Base-by-base conservation (phyloP, 1,140 invertebrate genomes). In the Tetramorium simillimum region DNA sequence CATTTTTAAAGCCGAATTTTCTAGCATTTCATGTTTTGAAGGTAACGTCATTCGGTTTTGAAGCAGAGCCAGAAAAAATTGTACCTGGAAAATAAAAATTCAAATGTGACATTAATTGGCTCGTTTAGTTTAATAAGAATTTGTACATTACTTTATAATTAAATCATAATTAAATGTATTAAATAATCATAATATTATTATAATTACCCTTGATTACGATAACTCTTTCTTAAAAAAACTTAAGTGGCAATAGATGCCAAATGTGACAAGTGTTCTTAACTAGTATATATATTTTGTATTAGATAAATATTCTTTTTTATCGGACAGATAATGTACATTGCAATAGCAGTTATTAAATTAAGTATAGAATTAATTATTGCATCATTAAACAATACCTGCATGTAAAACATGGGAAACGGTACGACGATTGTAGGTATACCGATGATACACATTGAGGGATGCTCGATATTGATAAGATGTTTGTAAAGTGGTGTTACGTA, bases 401-500 rank as follows among this genome's bases (percentile, higher is more conserved):
- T 94, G 88, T 98, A 96, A 94, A 97, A 97, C 90, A 97, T 94
- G 21, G 96, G 96, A 92, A 98, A 97, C 0, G 97, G 96, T 69
- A 97, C 94, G 1, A 97, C 96, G 56, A 92, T 92, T 78, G 95
- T 96, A 0, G 96, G 96, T 18, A 98, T 94, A 18, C 97, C 98
- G 51, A 98, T 95, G 78, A 98, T 97, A 69, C 95, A 96, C 96
- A 98, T 96, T 10, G 96, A 96, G 0, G 97, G 97, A 91, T 96
- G 96, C 72, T 97, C 93, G 0, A 97, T 96, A 92, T 98, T 97
- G 7, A 98, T 96, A 2, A 98, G 93, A 86, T 98, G 97, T 89
- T 97, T 97, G 93, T 97, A 98, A 4, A 98, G 95, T 0, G 97
- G 97, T 37, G 95, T 95, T 3, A 98, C 95, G 84, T 96, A 96